Evolutionary conservation across 2,113 vertebrate genomes (phyloP).

Genomic region (Genyomyrus donnyi): DNA sequence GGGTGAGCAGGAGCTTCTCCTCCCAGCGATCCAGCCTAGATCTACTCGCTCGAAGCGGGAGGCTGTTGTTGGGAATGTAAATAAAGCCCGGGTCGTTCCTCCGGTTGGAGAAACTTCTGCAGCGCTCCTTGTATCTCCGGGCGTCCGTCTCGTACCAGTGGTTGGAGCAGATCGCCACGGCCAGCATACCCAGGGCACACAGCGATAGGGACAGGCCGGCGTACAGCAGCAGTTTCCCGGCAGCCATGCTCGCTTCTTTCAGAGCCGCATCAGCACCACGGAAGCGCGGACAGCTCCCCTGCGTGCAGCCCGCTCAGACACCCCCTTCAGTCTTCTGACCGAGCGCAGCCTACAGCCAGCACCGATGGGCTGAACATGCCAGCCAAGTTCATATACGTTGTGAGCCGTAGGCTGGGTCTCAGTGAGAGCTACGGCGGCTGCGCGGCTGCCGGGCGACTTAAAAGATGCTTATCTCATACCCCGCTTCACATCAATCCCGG

Average conservation of each 20-base stretch:
- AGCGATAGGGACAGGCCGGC: conserved; percentile 93
- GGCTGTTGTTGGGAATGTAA: conserved; percentile 97
- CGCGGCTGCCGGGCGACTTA: conserved; percentile 14
- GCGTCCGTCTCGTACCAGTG: conserved; percentile 99
- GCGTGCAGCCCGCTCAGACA: conserved; percentile 46
- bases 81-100: conserved; percentile 96
- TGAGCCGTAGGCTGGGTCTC: not conserved
- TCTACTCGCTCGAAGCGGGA: conserved; percentile 85
- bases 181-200: conserved; percentile 95
- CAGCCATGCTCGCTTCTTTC: conserved; percentile 80
- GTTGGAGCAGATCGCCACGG: conserved; percentile 95
- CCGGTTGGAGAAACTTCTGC: conserved; percentile 88
- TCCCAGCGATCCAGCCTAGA: conserved; percentile 82
- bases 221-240: conserved; percentile 94
- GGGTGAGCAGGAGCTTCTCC: conserved; percentile 80
- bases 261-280: conserved; percentile 70
- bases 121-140: conserved; percentile 88
- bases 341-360: conserved; percentile 24
- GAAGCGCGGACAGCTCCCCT: conserved; percentile 65
- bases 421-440: conserved; percentile 30
- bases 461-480: conserved; percentile 45
- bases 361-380: conserved; percentile 1
- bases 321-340: conserved; percentile 25
- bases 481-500: conserved; percentile 39
- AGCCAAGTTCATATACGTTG: not conserved